Percentiles rank a stretch among this genome's conserved stretches.
Evolutionary conservation across 2,797 vertebrate genomes (phyloP).

Genomic region (Sebastes variabilis): DNA sequence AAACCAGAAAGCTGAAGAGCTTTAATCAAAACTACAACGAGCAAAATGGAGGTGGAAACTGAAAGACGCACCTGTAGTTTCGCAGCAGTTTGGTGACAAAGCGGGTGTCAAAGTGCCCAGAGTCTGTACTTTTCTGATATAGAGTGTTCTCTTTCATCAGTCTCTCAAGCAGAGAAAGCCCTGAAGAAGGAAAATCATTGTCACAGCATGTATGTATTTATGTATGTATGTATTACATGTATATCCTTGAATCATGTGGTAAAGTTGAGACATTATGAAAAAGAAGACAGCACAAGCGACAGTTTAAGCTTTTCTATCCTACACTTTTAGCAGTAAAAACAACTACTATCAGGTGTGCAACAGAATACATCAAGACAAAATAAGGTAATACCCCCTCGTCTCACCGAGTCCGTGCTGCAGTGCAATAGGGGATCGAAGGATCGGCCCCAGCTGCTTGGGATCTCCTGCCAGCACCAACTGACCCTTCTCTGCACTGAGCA

Average conservation of each 20-base stretch:
- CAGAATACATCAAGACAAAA: neutral
- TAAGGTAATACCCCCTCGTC: neutral
- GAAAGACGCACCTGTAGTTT: slow-evolving; percentile 89
- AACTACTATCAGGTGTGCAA: neutral
- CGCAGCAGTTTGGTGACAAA: slow-evolving; percentile 93
- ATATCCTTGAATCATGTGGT: neutral
- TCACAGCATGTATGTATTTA: neutral
- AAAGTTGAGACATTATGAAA: neutral
- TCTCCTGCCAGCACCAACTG: slow-evolving; percentile 95
- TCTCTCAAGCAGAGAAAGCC: slow-evolving; percentile 90
- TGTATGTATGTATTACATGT: neutral
- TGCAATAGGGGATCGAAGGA: slow-evolving; percentile 87
- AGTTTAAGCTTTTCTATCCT: neutral
- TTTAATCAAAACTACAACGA: neutral
- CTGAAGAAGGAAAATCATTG: slow-evolving; percentile 61
- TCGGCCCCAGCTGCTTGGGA: slow-evolving; percentile 90
- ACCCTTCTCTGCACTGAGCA: slow-evolving; percentile 77
- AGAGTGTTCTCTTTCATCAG: slow-evolving; percentile 87
- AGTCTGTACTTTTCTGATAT: slow-evolving; percentile 81
- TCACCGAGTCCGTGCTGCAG: slow-evolving; percentile 86
- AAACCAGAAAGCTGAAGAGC: neutral
- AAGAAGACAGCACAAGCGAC: neutral
- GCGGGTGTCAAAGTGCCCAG: slow-evolving; percentile 75
- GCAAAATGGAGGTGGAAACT: neutral
- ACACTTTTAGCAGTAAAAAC: neutral